A percentile compares a stretch with the other conserved stretches of the same genome.
Conservation (phyloP, 2,888 invertebrate genomes). For the Diadegma fenestrale region DNA sequence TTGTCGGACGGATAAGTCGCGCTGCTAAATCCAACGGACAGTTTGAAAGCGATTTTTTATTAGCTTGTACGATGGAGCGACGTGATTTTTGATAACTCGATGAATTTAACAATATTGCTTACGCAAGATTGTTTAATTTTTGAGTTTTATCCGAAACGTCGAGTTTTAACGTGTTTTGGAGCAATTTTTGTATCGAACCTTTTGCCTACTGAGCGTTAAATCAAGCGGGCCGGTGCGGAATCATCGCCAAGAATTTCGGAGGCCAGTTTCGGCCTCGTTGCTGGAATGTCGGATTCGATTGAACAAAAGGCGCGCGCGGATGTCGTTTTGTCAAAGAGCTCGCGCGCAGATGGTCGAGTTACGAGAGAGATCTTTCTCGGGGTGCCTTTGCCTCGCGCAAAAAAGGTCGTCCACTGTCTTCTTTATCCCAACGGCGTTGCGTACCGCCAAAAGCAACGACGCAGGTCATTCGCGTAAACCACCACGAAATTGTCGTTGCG, state of each 20-base stretch:
- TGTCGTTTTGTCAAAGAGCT: conserved; percentile 72
- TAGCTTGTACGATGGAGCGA: too few relatives aligned
- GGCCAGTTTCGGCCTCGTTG: conserved; percentile 39
- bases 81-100: background rate
- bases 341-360: conserved; percentile 71
- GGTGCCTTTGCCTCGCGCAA: conserved; percentile 67
- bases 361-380: conserved; percentile 56
- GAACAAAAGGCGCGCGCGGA: conserved; percentile 74
- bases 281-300: conserved; percentile 62
- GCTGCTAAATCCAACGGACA: conserved; percentile 51
- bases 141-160: background rate
- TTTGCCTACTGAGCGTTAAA: conserved; percentile 53
- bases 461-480: conserved; percentile 54
- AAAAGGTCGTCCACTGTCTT: conserved; percentile 62
- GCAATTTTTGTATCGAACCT: conserved; percentile 15
- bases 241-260: conserved; percentile 37
- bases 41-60: background rate
- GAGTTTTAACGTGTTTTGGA: background rate
- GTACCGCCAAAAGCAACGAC: conserved; percentile 36
- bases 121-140: background rate
- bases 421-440: conserved; percentile 4
- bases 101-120: background rate
- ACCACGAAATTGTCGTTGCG: conserved; percentile 47
- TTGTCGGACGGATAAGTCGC: conserved; percentile 69
- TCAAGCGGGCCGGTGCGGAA: conserved; percentile 17